Percentiles rank a stretch among this genome's conserved stretches.
Conservation (phyloP, 2,797 vertebrate species). For the Arvicola amphibius region DNA sequence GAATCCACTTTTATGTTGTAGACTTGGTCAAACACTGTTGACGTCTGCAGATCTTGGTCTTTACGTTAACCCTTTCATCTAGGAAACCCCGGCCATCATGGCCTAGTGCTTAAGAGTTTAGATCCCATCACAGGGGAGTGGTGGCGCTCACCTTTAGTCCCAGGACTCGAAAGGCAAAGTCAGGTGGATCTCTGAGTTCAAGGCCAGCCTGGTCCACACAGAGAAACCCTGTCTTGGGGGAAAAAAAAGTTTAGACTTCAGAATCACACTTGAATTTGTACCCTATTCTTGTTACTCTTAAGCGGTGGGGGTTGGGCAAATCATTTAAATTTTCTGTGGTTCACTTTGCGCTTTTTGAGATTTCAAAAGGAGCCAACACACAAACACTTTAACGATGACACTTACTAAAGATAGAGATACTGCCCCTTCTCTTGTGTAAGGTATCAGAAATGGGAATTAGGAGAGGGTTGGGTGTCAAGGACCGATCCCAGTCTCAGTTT, state of each 20-base stretch:
- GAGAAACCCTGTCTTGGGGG: background rate
- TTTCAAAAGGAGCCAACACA: background rate
- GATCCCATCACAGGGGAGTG: background rate
- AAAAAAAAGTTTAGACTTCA: background rate
- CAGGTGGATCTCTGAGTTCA: background rate
- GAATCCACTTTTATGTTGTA: background rate
- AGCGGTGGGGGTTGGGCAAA: background rate
- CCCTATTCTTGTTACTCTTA: background rate
- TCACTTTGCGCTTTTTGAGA: background rate
- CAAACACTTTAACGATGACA: background rate
- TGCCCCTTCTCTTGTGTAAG: background rate
- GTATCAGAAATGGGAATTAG: background rate
- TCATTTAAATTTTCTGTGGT: background rate
- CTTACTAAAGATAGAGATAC: background rate
- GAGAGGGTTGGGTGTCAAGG: background rate
- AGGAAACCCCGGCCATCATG: background rate
- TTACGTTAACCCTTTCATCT: background rate
- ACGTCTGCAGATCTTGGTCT: background rate
- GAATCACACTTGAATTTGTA: background rate
- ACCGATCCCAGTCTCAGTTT: background rate
- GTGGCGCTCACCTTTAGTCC: background rate
- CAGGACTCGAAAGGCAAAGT: background rate
- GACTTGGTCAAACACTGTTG: background rate
- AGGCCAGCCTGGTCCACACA: background rate
- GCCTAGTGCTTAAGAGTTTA: background rate